Base-by-base conservation (phyloP, 2,113 vertebrate genomes). In the Diadophis punctatus region DNA sequence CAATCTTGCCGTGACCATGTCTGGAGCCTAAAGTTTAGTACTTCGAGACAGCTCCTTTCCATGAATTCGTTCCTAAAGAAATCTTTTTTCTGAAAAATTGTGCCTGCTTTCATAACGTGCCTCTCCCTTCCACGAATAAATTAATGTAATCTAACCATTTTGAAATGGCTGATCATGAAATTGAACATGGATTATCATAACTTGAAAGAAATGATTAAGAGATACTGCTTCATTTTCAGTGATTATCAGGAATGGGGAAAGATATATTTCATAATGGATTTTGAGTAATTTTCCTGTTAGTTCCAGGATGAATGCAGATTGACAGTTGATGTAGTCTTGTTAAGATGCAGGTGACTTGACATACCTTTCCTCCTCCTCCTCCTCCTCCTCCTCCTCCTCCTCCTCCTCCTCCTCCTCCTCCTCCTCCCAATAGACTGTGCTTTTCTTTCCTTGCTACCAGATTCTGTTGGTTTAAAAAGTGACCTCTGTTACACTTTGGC, bases 401-500 rank as follows among this genome's bases (percentile, higher is more conserved):
- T n/a, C 20, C 14, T 68, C 30, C 2, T 14, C 1, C 51, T 6
- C 16, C 48, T 22, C 10, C 12, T 63, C 39, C 30, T 22, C 10
- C 7, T 14, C 68, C 20, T 43, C 8, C 1, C 18, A 43, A 80
- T 43, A 39, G 18, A 39, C 18, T 80, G 34, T 80, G 74, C 14
- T 51, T 49, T 48, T 86, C 49, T 53, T n/a, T 23, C 9, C 2
- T 46, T 10, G 8, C 93, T 94, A 92, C 92, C 87, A 63, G 90
- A 53, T 95, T 96, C 94, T 93, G 93, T 53, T 97, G 95, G 85
- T 90, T 96, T 96, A 95, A 96, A 94, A 96, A 96, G 63, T 94
- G 94, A 96, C 95, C 96, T 95, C 48, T 30, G 48, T 88, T 93
- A 94, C 55, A 84, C 68, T 93, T 92, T 56, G 0, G 5, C 93